phyloP scores from a whole-genome alignment of 1,140 invertebrate species.

The Laupala kohalensis region DNA sequence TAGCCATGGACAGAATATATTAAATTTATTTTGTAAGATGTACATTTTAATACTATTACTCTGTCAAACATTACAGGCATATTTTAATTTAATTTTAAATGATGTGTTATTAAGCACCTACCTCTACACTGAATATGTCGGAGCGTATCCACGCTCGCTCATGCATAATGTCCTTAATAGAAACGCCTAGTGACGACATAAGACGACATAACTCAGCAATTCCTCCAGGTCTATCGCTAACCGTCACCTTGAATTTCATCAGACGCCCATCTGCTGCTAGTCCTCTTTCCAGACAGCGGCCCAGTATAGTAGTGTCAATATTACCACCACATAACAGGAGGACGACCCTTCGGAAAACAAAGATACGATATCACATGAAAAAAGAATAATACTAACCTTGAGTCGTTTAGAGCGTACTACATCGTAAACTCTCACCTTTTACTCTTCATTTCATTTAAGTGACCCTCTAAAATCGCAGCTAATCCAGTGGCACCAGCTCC shows the following conservation, averaged over 20 bases:
- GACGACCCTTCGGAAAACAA: conserved; percentile 40
- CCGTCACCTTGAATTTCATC: conserved; percentile 48
- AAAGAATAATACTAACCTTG: neutral
- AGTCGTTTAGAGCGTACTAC: neutral
- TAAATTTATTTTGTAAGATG: neutral
- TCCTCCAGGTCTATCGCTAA: conserved; percentile 44
- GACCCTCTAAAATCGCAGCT: conserved; percentile 51
- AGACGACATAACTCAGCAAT: conserved; percentile 43
- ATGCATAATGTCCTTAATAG: conserved; percentile 51
- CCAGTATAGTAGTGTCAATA: conserved; percentile 52
- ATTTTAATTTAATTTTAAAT: neutral
- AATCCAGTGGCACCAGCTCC: conserved; percentile 53
- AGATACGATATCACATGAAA: too few species aligned
- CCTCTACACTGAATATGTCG: conserved; percentile 41
- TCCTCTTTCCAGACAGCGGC: conserved; percentile 52
- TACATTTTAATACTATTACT: neutral
- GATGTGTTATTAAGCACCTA: neutral
- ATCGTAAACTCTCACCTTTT: conserved; percentile 40
- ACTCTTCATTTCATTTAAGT: conserved; percentile 48
- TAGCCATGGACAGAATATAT: neutral
- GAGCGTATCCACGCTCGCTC: conserved; percentile 49
- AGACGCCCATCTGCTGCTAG: conserved; percentile 54
- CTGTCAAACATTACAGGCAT: neutral
- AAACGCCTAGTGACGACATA: conserved; percentile 37
- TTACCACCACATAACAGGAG: conserved; percentile 56